Evolutionary conservation across 2,113 vertebrate genomes (phyloP).

Genomic region (Oreotrochilus melanogaster): DNA sequence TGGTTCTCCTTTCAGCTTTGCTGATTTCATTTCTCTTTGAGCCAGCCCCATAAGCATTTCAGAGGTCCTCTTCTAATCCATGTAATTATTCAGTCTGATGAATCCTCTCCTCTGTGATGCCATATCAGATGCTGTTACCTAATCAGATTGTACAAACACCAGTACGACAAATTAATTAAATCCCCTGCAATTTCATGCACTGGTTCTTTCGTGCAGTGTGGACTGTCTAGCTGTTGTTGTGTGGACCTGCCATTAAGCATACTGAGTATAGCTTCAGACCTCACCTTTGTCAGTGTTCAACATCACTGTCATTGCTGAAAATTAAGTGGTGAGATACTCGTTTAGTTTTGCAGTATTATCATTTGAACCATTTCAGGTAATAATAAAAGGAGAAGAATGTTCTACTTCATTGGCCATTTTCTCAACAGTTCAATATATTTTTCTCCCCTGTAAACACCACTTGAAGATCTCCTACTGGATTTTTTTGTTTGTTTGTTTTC

Average conservation of each 20-base stretch:
- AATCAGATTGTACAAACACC: slow-evolving; percentile 57
- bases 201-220: slow-evolving; percentile 18
- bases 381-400: not conserved
- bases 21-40: slow-evolving; percentile 32
- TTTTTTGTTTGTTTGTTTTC: not conserved
- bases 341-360: not conserved
- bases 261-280: not conserved
- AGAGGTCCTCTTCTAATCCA: slow-evolving; percentile 60
- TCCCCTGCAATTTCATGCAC: slow-evolving; percentile 47
- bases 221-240: not conserved
- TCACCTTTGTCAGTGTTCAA: not conserved
- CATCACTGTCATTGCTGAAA: not conserved
- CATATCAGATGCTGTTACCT: slow-evolving; percentile 59
- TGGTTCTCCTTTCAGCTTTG: not conserved
- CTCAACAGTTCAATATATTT: not conserved
- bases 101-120: slow-evolving; percentile 40
- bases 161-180: slow-evolving; percentile 64
- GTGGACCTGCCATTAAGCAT: not conserved
- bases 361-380: not conserved
- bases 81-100: slow-evolving; percentile 66
- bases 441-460: not conserved
- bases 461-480: not conserved
- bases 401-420: not conserved
- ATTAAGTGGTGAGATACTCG: not conserved
- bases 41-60: not conserved